Base-by-base conservation (phyloP, 2,888 invertebrate species). In the Eristalis intricaria region DNA sequence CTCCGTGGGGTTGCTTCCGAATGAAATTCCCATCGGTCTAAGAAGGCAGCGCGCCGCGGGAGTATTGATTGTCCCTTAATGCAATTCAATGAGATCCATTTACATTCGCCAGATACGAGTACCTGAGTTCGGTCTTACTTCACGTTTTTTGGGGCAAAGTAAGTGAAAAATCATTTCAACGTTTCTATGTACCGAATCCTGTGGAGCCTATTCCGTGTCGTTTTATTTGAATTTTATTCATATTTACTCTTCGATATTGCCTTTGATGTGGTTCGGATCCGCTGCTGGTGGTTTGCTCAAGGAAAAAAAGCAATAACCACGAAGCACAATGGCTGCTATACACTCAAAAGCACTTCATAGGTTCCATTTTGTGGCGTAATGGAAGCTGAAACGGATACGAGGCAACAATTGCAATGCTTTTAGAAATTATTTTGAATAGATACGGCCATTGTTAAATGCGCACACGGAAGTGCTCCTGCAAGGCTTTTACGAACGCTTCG, bases 301-400 rank as follows among this genome's bases (percentile, higher is more conserved):
- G 50, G 50, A 50, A 50, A 50, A 50, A 50, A 50, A 50, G 50
- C 50, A 50, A 50, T 50, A 50, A 50, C 50, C 50, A 50, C 50
- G 19, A 50, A 50, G 19, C 8, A 50, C 50, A 50, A 50, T 50
- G 50, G 50, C 19, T 10, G 50, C 19, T 19, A 19, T 50, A 19
- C 50, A 50, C 19, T 50, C 50, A 50, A 50, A 50, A 50, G 50
- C 8, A 50, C 50, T 50, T 50, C 50, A 50, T 50, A 50, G 50
- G 50, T 50, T 50, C 19, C 50, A 8, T 50, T 38, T 19, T 0
- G 50, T 8, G 50, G 19, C 50, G 50, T 50, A 50, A 50, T 50
- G 50, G 50, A 50, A 19, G 4, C 7, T 50, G 50, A 50, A 50
- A 50, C 19, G 50, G 50, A 19, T 50, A 19, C 19, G 50, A 19